These are phyloP conservation scores for Sciurus niger DNA, from an alignment of 2,113 vertebrate species.

Conservation along the genomic window DNA sequence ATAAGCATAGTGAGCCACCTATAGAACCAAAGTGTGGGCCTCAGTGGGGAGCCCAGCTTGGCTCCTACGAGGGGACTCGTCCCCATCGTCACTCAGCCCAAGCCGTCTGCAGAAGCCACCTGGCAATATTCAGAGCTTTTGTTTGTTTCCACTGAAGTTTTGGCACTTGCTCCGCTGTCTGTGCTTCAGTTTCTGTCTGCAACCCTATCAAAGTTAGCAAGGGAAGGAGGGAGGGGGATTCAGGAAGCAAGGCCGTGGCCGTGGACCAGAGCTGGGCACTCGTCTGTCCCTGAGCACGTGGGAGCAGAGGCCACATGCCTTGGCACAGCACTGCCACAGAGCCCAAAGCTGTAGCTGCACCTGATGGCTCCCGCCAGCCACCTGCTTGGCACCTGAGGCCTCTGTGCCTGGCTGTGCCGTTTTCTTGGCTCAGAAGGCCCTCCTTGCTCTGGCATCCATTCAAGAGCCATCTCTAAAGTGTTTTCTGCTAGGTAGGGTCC, in stretches of 20 bases:
- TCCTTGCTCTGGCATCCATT: background rate
- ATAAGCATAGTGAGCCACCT: background rate
- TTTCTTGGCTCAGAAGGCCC: background rate
- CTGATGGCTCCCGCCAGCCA: rapidly evolving
- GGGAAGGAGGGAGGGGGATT: too few species aligned
- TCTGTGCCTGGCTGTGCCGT: background rate
- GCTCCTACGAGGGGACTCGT: too few species aligned
- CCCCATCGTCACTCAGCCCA: too few species aligned
- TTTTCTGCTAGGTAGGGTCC: background rate
- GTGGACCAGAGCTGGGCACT: background rate
- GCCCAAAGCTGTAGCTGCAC: background rate
- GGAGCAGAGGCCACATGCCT: background rate
- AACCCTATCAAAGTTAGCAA: background rate
- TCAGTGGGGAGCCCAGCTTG: too few species aligned
- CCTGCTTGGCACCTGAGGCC: background rate
- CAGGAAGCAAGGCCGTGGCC: background rate
- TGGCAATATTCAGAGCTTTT: background rate
- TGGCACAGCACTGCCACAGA: background rate
- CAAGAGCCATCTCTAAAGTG: background rate
- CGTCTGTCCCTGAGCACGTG: background rate
- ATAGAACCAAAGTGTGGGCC: background rate
- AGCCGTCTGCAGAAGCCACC: background rate
- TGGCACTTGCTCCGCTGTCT: background rate
- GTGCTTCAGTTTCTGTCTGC: background rate
- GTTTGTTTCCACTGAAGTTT: background rate